A percentile compares a stretch with the other conserved stretches of the same genome.
Conservation (phyloP, 2,797 vertebrate species). For the Nannoperca obscura region DNA sequence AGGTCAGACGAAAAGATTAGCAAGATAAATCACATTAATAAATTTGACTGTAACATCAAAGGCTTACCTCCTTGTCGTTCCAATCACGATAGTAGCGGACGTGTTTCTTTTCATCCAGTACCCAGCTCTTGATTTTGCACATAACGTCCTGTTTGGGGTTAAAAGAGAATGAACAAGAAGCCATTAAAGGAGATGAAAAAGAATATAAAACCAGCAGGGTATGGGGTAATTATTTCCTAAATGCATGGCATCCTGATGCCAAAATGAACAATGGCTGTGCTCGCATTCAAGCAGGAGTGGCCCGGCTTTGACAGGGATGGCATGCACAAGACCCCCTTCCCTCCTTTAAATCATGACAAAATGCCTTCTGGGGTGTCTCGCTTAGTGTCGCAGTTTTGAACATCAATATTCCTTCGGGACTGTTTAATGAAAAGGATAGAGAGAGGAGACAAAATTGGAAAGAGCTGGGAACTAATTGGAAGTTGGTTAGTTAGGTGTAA, state of each 20-base stretch:
- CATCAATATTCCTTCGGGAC: constrained; percentile 70
- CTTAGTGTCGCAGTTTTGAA: constrained; percentile 60
- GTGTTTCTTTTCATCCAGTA: constrained; percentile 95
- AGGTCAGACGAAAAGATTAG: constrained; percentile 76
- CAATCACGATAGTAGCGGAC: constrained; percentile 93
- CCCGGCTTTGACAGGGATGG: constrained; percentile 81
- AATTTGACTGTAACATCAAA: constrained; percentile 81
- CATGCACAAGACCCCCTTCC: constrained; percentile 74
- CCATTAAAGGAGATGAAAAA: constrained; percentile 90
- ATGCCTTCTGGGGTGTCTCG: constrained; percentile 78
- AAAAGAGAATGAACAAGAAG: constrained; percentile 90
- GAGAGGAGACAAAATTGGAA: constrained; percentile 67
- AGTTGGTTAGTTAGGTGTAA: constrained; percentile 79
- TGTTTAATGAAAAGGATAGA: constrained; percentile 70
- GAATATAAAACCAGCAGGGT: constrained; percentile 89
- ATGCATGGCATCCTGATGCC: constrained; percentile 85
- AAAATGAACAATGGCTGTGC: constrained; percentile 84
- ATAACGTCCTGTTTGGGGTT: constrained; percentile 93
- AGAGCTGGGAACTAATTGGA: constrained; percentile 75
- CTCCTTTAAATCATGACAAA: constrained; percentile 76
- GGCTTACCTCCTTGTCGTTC: constrained; percentile 97
- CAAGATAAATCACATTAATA: constrained; percentile 74
- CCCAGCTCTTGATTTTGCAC: constrained; percentile 98
- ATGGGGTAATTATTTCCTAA: constrained; percentile 90
- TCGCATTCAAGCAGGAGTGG: constrained; percentile 77